phyloP scores from a whole-genome alignment of 2,888 invertebrate species.

The Smittia aterrima region DNA sequence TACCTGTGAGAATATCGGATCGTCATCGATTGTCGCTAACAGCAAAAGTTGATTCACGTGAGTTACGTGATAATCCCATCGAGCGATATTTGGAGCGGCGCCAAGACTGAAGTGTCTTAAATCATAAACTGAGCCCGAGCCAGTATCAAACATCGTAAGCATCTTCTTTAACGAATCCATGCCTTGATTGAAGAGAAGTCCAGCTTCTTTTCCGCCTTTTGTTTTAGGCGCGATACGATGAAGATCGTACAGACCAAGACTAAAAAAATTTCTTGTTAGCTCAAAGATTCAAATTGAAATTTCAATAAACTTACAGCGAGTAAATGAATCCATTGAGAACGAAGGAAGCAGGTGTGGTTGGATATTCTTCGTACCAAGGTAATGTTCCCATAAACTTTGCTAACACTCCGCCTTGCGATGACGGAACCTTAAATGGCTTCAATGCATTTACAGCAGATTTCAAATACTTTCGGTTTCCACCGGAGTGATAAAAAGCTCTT shows the following conservation, averaged over 20 bases:
- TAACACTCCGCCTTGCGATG: conserved; percentile 76
- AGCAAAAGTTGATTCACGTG: conserved; percentile 94
- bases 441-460: conserved; percentile 78
- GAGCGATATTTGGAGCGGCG: conserved; percentile 42
- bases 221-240: conserved; percentile 69
- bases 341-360: conserved; percentile 89
- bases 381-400: conserved; percentile 82
- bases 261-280: too few relatives aligned
- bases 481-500: conserved; percentile 82
- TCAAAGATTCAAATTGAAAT: too few relatives aligned
- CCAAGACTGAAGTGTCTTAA: conserved; percentile 88
- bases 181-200: conserved; percentile 76
- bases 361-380: conserved; percentile 98
- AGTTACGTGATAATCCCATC: conserved; percentile 58
- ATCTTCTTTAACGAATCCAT: conserved; percentile 83
- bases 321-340: conserved; percentile 99
- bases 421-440: conserved; percentile 71
- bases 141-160: conserved; percentile 89
- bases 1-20: conserved; percentile 68
- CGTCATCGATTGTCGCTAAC: conserved; percentile 79
- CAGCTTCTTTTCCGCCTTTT: conserved; percentile 68
- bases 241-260: conserved; percentile 96
- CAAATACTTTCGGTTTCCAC: conserved; percentile 72
- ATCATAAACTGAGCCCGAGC: conserved; percentile 94
- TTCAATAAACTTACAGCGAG: too few relatives aligned